Conservation (phyloP, 2,888 invertebrate species). For the Hartigia nigra region DNA sequence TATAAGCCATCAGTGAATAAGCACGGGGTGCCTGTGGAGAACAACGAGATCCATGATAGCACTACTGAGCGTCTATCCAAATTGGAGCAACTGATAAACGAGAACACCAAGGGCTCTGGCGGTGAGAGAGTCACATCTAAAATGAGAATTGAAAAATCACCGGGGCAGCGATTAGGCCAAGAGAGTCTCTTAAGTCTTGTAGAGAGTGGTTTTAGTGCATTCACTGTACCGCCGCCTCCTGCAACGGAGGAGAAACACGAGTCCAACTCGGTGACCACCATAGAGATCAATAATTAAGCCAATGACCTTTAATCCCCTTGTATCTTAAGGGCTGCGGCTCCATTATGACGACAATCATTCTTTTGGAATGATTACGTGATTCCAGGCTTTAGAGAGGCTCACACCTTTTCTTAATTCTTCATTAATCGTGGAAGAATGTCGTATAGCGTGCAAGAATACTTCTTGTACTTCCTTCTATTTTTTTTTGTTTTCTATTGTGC, state of each 20-base stretch:
- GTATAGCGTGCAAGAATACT: not conserved
- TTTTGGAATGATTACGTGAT: not conserved
- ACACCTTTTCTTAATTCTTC: not conserved
- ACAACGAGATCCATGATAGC: constrained; percentile 38
- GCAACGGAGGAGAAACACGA: constrained; percentile 32
- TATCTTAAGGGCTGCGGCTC: not conserved
- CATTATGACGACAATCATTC: not conserved
- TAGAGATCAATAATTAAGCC: constrained; percentile 42
- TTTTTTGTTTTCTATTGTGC: not conserved
- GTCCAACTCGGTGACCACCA: constrained; percentile 40
- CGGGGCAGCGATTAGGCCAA: constrained; percentile 24
- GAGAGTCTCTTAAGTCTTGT: constrained; percentile 48
- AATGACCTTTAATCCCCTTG: not conserved
- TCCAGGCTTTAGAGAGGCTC: not conserved
- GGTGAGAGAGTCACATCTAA: constrained; percentile 27
- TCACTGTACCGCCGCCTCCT: constrained; percentile 38
- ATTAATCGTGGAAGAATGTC: not conserved
- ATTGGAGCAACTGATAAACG: constrained; percentile 49
- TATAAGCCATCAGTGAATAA: constrained; percentile 72
- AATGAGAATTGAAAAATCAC: constrained; percentile 26
- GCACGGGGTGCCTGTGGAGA: constrained; percentile 38
- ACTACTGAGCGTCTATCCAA: constrained; percentile 45
- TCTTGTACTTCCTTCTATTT: not conserved
- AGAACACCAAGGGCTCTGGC: constrained; percentile 37
- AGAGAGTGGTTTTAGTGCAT: constrained; percentile 51